Conservation (phyloP, 2,113 vertebrate genomes). For the Rallus limicola region DNA sequence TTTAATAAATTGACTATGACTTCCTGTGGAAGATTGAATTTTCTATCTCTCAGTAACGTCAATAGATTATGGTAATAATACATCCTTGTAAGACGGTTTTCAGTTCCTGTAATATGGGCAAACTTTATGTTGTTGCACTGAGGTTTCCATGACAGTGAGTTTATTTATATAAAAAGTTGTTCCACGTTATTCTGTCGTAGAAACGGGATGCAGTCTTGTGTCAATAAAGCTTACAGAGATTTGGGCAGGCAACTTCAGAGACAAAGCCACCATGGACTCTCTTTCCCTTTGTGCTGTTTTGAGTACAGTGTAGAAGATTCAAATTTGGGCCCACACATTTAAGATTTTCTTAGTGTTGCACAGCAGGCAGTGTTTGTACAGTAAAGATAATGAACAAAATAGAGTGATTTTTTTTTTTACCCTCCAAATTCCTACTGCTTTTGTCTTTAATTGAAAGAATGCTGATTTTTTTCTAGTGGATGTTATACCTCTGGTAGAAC, state of each 20-base stretch:
- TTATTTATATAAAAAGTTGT: not conserved
- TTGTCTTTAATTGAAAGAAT: not conserved
- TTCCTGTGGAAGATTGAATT: not conserved
- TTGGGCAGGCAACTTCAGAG: not conserved
- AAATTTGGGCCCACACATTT: not conserved
- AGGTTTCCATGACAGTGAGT: not conserved
- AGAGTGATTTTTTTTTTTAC: not conserved
- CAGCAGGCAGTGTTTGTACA: not conserved
- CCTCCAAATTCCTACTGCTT: not conserved
- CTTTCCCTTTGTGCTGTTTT: not conserved
- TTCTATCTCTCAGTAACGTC: not conserved
- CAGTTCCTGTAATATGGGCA: not conserved
- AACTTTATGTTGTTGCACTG: not conserved
- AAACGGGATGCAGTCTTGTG: not conserved
- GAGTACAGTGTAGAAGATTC: not conserved
- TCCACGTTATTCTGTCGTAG: not conserved
- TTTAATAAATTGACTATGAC: not conserved
- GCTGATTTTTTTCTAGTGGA: not conserved
- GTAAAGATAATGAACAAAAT: not conserved
- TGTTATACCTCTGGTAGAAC: fast-evolving
- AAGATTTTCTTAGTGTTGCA: not conserved
- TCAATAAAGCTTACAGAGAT: not conserved
- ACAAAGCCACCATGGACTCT: not conserved
- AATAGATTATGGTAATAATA: not conserved
- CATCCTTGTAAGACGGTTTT: not conserved